A percentile compares a stretch with the other conserved stretches of the same genome.
Conservation (phyloP, 2,113 vertebrate genomes). For the Candoia aspera region DNA sequence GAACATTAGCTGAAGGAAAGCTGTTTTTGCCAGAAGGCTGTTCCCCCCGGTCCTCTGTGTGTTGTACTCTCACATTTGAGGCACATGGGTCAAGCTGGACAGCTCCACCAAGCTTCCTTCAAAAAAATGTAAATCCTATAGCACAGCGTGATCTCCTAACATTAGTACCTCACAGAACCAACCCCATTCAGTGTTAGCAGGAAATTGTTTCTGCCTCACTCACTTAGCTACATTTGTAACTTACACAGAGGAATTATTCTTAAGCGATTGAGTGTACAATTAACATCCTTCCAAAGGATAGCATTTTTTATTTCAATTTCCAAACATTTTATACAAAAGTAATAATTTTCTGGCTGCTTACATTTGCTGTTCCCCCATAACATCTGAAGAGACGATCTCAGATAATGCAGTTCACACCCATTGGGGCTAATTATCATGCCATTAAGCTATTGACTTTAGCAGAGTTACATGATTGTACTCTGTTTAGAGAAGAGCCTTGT, state of each 20-base stretch:
- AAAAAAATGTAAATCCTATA: neutral
- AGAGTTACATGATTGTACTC: neutral
- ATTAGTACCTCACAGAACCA: neutral
- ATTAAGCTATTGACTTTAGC: neutral
- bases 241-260: too few relatives aligned
- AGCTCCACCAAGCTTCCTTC: neutral
- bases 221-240: neutral
- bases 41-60: neutral
- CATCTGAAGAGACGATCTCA: neutral
- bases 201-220: neutral
- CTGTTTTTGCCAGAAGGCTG: neutral
- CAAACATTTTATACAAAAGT: neutral
- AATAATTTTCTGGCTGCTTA: neutral
- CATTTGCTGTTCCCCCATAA: neutral
- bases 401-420: neutral
- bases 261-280: neutral
- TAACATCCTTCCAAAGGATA: neutral
- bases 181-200: neutral
- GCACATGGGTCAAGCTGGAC: neutral
- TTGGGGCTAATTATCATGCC: neutral
- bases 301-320: neutral
- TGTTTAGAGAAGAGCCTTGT: neutral
- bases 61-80: neutral
- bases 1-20: neutral
- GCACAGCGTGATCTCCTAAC: neutral